A percentile compares a stretch with the other conserved stretches of the same genome.
phyloP scores from a whole-genome alignment of 1,140 invertebrate genomes.

The Orussus abietinus region DNA sequence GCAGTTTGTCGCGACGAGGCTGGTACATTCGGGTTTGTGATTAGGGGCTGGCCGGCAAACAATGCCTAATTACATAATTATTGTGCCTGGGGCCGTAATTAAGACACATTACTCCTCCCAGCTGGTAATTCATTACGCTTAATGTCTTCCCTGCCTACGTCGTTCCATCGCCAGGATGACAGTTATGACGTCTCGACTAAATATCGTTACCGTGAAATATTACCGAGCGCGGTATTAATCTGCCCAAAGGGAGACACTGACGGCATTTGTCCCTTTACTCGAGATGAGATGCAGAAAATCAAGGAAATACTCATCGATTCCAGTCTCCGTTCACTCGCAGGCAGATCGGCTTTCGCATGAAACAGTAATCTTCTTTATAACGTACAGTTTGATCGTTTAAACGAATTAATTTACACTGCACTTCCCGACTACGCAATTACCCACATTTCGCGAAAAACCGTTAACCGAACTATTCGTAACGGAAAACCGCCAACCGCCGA shows the following conservation, averaged over 20 bases:
- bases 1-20: slow-evolving; percentile 36
- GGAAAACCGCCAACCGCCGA: too few species aligned
- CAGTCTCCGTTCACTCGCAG: too few species aligned
- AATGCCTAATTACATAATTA: slow-evolving; percentile 53
- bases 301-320: too few species aligned
- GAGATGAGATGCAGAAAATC: too few species aligned
- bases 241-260: not conserved
- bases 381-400: too few species aligned
- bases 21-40: slow-evolving; percentile 44
- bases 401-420: too few species aligned
- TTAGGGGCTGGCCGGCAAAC: slow-evolving; percentile 47
- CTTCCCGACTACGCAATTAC: too few species aligned
- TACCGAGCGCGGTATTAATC: slow-evolving; percentile 16
- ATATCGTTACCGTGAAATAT: slow-evolving; percentile 49
- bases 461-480: too few species aligned
- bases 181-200: slow-evolving; percentile 40
- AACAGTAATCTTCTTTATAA: too few species aligned
- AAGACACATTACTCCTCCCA: slow-evolving; percentile 49
- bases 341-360: too few species aligned
- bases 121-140: slow-evolving; percentile 51
- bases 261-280: too few species aligned
- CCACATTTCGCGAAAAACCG: too few species aligned
- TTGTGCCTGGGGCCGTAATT: slow-evolving; percentile 48
- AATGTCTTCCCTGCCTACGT: slow-evolving; percentile 46
- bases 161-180: slow-evolving; percentile 48